These are phyloP conservation scores for Trinectes maculatus DNA, from an alignment of 2,113 vertebrate species.

Conservation along the genomic window DNA sequence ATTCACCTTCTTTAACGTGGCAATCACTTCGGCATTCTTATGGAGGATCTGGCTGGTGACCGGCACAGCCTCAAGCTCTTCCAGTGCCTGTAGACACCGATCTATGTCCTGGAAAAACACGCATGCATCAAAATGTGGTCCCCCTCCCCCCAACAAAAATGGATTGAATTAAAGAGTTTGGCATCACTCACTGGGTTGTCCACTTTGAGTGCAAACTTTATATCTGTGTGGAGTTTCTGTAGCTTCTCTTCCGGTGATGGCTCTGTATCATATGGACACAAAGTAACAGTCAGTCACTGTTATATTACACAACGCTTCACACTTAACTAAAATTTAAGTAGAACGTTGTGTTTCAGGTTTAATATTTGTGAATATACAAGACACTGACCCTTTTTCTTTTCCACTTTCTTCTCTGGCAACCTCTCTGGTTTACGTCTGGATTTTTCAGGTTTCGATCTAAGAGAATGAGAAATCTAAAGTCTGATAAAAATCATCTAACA, in stretches of 20 bases:
- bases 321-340: background rate
- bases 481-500: conserved; percentile 23
- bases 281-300: background rate
- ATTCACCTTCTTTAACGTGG: conserved; percentile 93
- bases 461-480: conserved; percentile 35
- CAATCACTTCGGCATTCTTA: conserved; percentile 95
- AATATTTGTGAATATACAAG: background rate
- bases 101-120: conserved; percentile 87
- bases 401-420: conserved; percentile 82
- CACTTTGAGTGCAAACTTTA: conserved; percentile 97
- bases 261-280: conserved; percentile 79
- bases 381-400: conserved; percentile 92
- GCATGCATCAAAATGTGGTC: background rate
- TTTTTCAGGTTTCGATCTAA: conserved; percentile 88
- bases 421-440: conserved; percentile 86
- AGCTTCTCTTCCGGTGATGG: conserved; percentile 92
- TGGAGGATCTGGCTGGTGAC: conserved; percentile 97
- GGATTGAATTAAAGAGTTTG: background rate
- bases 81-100: conserved; percentile 89
- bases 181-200: conserved; percentile 91
- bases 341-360: background rate
- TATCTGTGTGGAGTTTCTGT: conserved; percentile 96
- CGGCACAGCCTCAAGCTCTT: conserved; percentile 89
- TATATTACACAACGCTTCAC: too few relatives aligned
- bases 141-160: too few relatives aligned